Percentiles rank a stretch among this genome's conserved stretches.
Evolutionary conservation across 2,113 vertebrate species (phyloP).

Genomic region (Podarcis cretensis): DNA sequence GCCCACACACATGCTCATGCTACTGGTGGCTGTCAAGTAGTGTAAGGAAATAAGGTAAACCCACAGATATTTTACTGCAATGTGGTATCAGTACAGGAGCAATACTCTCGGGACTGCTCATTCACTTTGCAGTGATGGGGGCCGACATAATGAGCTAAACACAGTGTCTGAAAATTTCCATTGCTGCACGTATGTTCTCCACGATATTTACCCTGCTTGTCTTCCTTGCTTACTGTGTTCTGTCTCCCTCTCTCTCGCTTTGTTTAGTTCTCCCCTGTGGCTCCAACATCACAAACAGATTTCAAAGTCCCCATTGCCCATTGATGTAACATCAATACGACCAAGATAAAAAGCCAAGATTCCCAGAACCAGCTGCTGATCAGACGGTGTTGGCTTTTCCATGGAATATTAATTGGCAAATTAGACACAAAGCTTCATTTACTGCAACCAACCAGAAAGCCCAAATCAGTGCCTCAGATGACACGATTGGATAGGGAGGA

Average conservation of each 20-base stretch:
- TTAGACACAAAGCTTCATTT: slow-evolving; percentile 48
- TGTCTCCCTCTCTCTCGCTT: neutral
- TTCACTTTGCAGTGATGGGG: neutral
- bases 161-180: neutral
- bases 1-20: neutral
- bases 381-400: neutral
- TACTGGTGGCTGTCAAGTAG: neutral
- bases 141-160: neutral
- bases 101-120: neutral
- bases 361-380: slow-evolving; percentile 28
- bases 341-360: slow-evolving; percentile 48
- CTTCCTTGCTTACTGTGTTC: neutral
- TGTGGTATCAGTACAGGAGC: neutral
- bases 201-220: neutral
- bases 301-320: slow-evolving; percentile 42
- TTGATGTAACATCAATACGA: slow-evolving; percentile 62
- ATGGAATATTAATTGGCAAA: slow-evolving; percentile 47
- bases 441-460: neutral
- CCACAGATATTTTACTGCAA: neutral
- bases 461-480: fast-evolving
- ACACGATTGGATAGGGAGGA: neutral
- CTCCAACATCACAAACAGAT: slow-evolving; percentile 44
- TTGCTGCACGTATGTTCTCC: neutral
- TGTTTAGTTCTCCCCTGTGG: neutral
- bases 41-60: neutral